phyloP scores from a whole-genome alignment of 1,140 invertebrate genomes.

The Antheraea mylitta region DNA sequence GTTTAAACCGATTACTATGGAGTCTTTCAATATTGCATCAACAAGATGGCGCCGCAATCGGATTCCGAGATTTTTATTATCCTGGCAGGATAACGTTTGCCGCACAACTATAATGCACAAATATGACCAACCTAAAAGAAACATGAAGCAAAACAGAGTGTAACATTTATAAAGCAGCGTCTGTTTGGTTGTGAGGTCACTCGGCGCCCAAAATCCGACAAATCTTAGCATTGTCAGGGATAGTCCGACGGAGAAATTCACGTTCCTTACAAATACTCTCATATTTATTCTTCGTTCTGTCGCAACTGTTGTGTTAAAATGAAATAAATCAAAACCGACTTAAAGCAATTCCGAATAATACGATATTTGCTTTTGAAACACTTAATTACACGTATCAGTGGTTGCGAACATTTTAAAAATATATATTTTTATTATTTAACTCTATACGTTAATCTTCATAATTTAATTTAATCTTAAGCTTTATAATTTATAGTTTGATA shows the following conservation, averaged over 20 bases:
- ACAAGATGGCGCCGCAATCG: too few relatives aligned
- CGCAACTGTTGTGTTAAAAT: neutral
- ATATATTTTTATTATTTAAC: neutral
- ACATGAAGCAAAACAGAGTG: slow-evolving; percentile 35
- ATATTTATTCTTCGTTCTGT: slow-evolving; percentile 10
- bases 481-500: too few relatives aligned
- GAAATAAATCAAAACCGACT: neutral
- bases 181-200: slow-evolving; percentile 13
- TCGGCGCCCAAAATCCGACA: slow-evolving; percentile 43
- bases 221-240: slow-evolving; percentile 31
- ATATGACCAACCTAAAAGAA: slow-evolving; percentile 38
- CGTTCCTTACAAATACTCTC: slow-evolving; percentile 19
- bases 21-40: too few relatives aligned
- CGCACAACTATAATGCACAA: neutral
- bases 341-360: slow-evolving; percentile 1
- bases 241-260: slow-evolving; percentile 22
- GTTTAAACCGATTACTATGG: too few relatives aligned
- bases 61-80: too few relatives aligned
- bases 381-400: slow-evolving; percentile 3
- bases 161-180: slow-evolving; percentile 29
- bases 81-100: too few relatives aligned
- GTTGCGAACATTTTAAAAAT: neutral
- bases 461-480: too few relatives aligned
- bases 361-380: slow-evolving; percentile 7
- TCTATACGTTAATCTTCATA: neutral